Percentiles rank a stretch among this genome's conserved stretches.
phyloP scores from a whole-genome alignment of 2,113 vertebrate genomes.

The Catharus fuscescens region DNA sequence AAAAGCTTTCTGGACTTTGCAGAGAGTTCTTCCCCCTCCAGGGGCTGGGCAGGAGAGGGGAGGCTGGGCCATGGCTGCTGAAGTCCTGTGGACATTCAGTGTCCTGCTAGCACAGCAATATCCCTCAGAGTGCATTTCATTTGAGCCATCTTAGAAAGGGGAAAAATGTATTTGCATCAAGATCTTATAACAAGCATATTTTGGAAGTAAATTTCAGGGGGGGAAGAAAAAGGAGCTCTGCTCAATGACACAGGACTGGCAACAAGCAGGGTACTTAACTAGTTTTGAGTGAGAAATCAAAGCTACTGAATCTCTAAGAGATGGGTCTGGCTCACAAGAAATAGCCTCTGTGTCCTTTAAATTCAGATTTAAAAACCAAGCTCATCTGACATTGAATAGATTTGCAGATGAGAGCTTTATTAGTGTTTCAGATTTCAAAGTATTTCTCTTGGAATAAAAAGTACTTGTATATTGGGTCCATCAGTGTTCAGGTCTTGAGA shows the following conservation, averaged over 20 bases:
- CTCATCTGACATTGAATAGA: background rate
- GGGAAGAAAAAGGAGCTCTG: background rate
- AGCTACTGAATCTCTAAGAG: background rate
- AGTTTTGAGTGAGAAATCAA: constrained; percentile 17
- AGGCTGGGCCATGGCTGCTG: too few species aligned
- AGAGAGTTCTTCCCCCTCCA: too few species aligned
- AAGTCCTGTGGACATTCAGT: background rate
- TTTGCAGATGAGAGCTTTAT: background rate
- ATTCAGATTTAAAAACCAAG: background rate
- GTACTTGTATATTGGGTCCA: too few species aligned
- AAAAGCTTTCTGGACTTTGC: background rate
- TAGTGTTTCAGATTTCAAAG: background rate
- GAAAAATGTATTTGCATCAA: background rate
- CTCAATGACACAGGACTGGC: background rate
- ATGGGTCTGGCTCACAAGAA: background rate
- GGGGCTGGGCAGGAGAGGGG: too few species aligned
- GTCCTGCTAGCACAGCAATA: background rate
- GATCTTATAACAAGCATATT: background rate
- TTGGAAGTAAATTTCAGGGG: background rate
- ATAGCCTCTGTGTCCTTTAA: background rate
- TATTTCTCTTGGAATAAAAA: background rate
- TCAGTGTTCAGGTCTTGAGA: background rate
- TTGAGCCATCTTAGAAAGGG: background rate
- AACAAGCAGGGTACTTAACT: background rate
- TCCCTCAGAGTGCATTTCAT: background rate